Evolutionary conservation across 64 coral and sea anemone species (phyloP), one percentile per base, ranked within the genome.

Genomic region (Anthopleura sola): DNA sequence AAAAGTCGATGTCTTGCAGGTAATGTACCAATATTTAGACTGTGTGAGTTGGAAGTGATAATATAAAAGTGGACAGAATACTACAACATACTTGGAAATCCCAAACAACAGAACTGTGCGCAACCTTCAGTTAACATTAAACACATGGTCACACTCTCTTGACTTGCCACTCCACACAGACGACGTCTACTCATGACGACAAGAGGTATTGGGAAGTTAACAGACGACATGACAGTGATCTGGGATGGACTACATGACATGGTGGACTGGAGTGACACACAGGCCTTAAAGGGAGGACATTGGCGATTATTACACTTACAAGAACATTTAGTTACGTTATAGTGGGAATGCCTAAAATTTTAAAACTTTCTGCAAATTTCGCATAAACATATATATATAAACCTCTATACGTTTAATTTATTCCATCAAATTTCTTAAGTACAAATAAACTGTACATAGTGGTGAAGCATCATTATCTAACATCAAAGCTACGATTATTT

Each of bases 11-110:
- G 44, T 79, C 24, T 79, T 79, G 16, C 76, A 79, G 76, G 76
- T 79, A 79, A 79, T 79, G 76, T 79, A 79, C 38, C 76, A 44
- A 79, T 79, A 79, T 79, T 48, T 44, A 44, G 76, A 79, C 37
- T 79, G 24, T 34, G 76, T 48, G 44, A 79, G 44, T 79, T 79
- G 36, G 76, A 44, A 79, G 36, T 40, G 66, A 71, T 15, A 71
- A 32, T 71, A 71, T 66, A 66, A 64, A 66, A 77, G 32, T 79
- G 76, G 76, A 79, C 76, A 79, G 76, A 79, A 79, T 31, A 79
- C 76, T 31, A 79, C 76, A 79, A 79, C 37, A 79, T 79, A 79
- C 76, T 79, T 79, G 76, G 76, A 79, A 44, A 71, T 32, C 28
- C 66, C 58, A 62, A 34, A 79, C 76, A 79, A 79, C 76, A 79